Base-by-base conservation (phyloP, 2,113 vertebrate genomes). In the Mormyrus iriodes region DNA sequence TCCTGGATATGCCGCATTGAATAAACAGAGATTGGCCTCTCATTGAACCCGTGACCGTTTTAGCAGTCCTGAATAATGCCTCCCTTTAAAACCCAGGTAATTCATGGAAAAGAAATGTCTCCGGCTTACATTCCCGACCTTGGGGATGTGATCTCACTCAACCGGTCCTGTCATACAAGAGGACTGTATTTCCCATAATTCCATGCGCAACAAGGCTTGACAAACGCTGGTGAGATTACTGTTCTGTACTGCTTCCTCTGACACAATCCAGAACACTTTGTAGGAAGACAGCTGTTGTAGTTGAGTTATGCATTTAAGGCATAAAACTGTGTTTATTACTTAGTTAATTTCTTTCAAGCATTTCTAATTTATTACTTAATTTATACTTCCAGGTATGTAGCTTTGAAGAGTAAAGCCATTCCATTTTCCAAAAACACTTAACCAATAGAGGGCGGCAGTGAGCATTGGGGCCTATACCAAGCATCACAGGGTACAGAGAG, bases 221-320 rank as follows among this genome's bases (percentile, higher is more conserved):
- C 12, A 31, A 39, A 58, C 10, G 35, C 12, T 87, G 92, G 94
- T 95, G 91, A 92, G 91, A 48, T 84, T 48, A 46, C 21, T 0
- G 82, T 48, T 46, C 61, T 27, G 82, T 4, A 21, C 31, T 3
- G 35, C 21, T 8, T 4, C 79, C 42, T 46, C 35, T 19, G 15
- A 83, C 13, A 44, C 42, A 21, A 83, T 39, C 7, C 79, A 83
- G 17, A 86, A 9, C 85, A 53, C 49, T 49, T 48, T 2, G 53
- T 58, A 58, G 19, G 19, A 58, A 58, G 53, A 21, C 53, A 73
- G 27, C 65, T 73, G 65, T 1, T 21, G 53, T 55, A 55, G 19
- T 4, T 58, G 4, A 58, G 53, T 58, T 58, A 58, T 58, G 53
- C 9, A 19, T 21, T 58, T 58, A 58, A 58, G 53, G 19, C 65